Conservation (phyloP, 2,797 vertebrate genomes). For the Euphonia xanthogaster region DNA sequence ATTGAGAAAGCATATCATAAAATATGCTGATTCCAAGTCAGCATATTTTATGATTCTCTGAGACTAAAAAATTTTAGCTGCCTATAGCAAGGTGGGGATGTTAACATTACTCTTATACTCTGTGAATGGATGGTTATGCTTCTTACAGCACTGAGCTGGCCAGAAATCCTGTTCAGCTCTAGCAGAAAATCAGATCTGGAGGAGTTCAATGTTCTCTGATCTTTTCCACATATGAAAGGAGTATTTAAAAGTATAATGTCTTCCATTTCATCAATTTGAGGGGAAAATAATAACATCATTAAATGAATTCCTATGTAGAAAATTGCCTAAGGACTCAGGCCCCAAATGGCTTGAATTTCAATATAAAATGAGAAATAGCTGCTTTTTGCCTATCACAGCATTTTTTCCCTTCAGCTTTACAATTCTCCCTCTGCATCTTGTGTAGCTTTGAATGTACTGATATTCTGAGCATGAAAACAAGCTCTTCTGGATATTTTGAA, state of each 20-base stretch:
- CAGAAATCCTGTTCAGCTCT: background rate
- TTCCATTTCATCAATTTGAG: conserved; percentile 20
- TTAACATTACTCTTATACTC: no score
- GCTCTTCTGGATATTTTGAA: conserved; percentile 42
- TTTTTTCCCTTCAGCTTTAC: conserved; percentile 44
- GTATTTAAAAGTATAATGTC: conserved; percentile 56
- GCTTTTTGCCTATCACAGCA: conserved; percentile 46
- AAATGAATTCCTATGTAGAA: conserved; percentile 38
- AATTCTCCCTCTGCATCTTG: background rate
- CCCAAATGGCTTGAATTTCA: conserved; percentile 41
- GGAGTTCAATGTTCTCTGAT: conserved; percentile 5
- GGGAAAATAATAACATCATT: conserved; percentile 46
- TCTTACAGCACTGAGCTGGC: background rate
- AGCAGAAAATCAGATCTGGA: conserved; percentile 14
- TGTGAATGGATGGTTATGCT: background rate
- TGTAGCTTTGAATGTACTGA: conserved; percentile 36
- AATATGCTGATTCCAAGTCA: background rate
- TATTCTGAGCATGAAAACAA: conserved; percentile 44
- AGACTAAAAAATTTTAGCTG: background rate
- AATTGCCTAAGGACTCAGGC: conserved; percentile 37
- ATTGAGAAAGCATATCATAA: no score
- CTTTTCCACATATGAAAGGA: conserved; percentile 20
- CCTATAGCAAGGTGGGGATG: accelerated
- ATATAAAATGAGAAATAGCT: conserved; percentile 53
- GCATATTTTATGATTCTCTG: background rate